Evolutionary conservation across 2,888 invertebrate genomes (phyloP), one percentile per base, ranked within the genome.

Genomic region (Tridacna gigas): DNA sequence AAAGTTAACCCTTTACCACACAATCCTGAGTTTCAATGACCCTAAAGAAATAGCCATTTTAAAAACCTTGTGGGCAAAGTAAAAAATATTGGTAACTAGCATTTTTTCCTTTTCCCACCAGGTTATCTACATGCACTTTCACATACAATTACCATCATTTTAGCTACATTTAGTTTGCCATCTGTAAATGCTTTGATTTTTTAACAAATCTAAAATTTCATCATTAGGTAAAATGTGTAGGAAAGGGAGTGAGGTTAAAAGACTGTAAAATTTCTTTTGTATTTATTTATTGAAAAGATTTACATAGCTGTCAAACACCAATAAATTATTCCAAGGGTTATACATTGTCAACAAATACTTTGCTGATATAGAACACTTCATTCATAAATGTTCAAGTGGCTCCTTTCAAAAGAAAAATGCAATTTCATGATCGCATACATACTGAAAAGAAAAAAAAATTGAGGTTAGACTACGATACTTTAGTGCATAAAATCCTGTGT

Each of bases 241-340:
- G 37, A 37, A 56, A 56, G 56, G 56, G 56, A 56, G 9, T 15
- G 3, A 56, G 56, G 56, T 56, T 56, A 56, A 56, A 56, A 56
- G 56, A 56, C 56, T 56, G 37, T 37, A 56, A 56, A 56, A 56
- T 56, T 56, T 56, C 56, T 56, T 56, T 56, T 56, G 56, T 56
- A 56, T 56, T 56, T 56, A 56, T 56, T 56, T 56, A 56, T 56
- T 56, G 56, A 56, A 56, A 20, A 56, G 56, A 56, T 56, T 56
- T 56, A 56, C 18, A 56, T 20, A 20, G 56, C 20, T 56, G 56
- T 56, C 56, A 56, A 56, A 56, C 56, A 56, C 18, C 56, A 56
- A 56, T 56, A 56, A 56, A 56, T 56, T 56, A 56, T 56, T 20
- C 15, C 56, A 3, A 20, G 18, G 56, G 18, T 56, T 56, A 56